These are phyloP conservation scores for Tamias sibiricus DNA, from an alignment of 2,113 vertebrate species.

Conservation along the genomic window DNA sequence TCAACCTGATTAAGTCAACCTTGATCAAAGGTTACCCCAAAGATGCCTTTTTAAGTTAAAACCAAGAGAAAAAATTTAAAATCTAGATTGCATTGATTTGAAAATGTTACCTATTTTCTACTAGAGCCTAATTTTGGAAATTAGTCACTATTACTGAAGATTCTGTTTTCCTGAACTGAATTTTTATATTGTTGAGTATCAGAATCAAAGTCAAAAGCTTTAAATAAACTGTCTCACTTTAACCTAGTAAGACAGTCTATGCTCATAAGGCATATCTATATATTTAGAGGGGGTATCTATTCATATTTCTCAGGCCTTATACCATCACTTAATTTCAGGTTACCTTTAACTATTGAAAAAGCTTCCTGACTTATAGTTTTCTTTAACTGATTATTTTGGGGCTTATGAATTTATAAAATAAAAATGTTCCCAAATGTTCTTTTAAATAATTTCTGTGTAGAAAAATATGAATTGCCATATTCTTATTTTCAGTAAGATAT, in stretches of 20 bases:
- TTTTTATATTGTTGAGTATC: conserved; percentile 16
- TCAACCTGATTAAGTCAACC: not conserved
- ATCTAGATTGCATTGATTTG: conserved; percentile 14
- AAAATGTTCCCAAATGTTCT: not conserved
- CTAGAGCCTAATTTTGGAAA: conserved; percentile 7
- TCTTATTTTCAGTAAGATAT: conserved; percentile 18
- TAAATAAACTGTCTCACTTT: not conserved
- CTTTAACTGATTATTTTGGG: conserved; percentile 14
- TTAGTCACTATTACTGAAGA: conserved; percentile 38
- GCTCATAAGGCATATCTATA: not conserved
- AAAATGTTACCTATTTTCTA: conserved; percentile 15
- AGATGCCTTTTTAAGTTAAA: conserved; percentile 28
- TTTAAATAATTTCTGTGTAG: conserved; percentile 6
- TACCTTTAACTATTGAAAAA: conserved; percentile 15
- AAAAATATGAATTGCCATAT: conserved; percentile 21
- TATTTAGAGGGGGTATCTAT: not conserved
- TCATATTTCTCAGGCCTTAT: not conserved
- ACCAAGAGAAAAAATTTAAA: not conserved
- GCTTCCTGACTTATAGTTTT: not conserved
- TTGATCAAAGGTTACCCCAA: conserved; percentile 26
- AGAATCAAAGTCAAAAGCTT: conserved; percentile 22
- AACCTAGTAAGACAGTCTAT: not conserved
- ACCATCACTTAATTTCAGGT: not conserved
- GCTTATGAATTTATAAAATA: conserved; percentile 20
- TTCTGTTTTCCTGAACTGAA: not conserved